phyloP scores from a whole-genome alignment of 2,113 vertebrate genomes.

The Leuciscus idus region DNA sequence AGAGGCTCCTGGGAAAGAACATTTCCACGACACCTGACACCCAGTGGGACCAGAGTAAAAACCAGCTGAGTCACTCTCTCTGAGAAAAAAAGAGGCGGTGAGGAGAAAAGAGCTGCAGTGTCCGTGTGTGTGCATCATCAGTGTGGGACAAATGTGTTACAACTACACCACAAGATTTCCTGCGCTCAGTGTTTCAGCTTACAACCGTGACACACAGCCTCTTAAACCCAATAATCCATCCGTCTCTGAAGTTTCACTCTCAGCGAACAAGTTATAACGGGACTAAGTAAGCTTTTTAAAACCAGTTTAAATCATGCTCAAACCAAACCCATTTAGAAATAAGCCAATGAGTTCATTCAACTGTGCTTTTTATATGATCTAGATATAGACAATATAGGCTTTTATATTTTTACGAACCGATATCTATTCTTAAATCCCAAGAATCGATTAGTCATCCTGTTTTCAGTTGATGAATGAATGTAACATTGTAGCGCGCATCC shows the following conservation, averaged over 20 bases:
- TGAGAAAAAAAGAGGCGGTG: constrained; percentile 27
- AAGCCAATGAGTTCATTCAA: background rate
- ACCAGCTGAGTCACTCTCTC: constrained; percentile 48
- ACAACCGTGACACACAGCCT: background rate
- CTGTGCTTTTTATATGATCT: too few species aligned
- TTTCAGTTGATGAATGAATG: too few species aligned
- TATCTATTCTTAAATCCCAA: too few species aligned
- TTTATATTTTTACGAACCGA: too few species aligned
- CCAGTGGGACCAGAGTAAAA: constrained; percentile 13
- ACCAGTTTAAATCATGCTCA: background rate
- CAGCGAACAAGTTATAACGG: background rate
- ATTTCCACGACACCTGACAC: constrained; percentile 34
- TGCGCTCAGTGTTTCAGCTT: constrained; percentile 38
- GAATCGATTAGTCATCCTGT: too few species aligned
- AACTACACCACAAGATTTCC: constrained; percentile 51
- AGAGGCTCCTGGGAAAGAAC: constrained; percentile 7
- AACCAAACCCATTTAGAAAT: background rate
- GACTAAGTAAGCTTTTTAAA: background rate
- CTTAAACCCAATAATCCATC: constrained; percentile 1
- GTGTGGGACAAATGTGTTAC: constrained; percentile 47
- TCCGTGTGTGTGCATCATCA: background rate
- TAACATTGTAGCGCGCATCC: too few species aligned
- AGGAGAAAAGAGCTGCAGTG: background rate
- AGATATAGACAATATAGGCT: background rate
- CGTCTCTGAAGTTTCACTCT: background rate